These are phyloP conservation scores for Gari tellinella DNA, from an alignment of 2,888 invertebrate genomes.

Conservation along the genomic window DNA sequence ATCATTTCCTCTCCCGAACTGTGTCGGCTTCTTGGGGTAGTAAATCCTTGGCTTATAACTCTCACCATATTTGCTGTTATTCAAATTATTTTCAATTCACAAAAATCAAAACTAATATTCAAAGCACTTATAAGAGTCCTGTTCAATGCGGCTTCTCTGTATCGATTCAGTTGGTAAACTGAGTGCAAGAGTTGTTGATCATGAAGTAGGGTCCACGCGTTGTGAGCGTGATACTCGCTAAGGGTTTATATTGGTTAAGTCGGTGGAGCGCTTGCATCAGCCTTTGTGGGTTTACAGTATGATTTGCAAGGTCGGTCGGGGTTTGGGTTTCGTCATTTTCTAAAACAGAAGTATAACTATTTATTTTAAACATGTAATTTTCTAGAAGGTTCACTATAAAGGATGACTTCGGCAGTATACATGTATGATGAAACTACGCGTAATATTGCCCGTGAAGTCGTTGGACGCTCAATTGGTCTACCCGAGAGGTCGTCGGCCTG, in stretches of 20 bases:
- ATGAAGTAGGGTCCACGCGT: conserved; percentile 40
- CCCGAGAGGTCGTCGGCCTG: too few relatives aligned
- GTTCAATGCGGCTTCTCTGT: conserved; percentile 8
- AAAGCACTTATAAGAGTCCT: too few relatives aligned
- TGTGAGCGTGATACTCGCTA: conserved; percentile 49
- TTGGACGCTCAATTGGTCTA: too few relatives aligned
- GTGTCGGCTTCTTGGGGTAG: conserved; percentile 70
- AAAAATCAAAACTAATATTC: neutral
- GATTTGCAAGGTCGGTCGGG: neutral
- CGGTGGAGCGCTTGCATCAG: conserved; percentile 57
- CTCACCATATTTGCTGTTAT: conserved; percentile 64
- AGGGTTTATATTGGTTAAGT: conserved; percentile 57
- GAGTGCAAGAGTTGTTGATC: conserved; percentile 36
- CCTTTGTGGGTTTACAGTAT: conserved; percentile 4
- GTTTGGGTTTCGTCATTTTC: too few relatives aligned
- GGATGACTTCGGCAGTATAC: too few relatives aligned
- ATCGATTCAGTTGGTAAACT: conserved; percentile 36
- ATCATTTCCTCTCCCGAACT: conserved; percentile 72
- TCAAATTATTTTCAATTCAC: neutral
- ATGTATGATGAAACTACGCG: too few relatives aligned
- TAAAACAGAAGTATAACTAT: too few relatives aligned
- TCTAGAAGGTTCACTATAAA: too few relatives aligned
- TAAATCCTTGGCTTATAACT: conserved; percentile 66
- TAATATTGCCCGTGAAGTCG: too few relatives aligned
- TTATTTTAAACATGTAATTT: neutral